A percentile compares a stretch with the other conserved stretches of the same genome.
Evolutionary conservation across 2,797 vertebrate species (phyloP).

Genomic region (Gymnoscopelus braueri): DNA sequence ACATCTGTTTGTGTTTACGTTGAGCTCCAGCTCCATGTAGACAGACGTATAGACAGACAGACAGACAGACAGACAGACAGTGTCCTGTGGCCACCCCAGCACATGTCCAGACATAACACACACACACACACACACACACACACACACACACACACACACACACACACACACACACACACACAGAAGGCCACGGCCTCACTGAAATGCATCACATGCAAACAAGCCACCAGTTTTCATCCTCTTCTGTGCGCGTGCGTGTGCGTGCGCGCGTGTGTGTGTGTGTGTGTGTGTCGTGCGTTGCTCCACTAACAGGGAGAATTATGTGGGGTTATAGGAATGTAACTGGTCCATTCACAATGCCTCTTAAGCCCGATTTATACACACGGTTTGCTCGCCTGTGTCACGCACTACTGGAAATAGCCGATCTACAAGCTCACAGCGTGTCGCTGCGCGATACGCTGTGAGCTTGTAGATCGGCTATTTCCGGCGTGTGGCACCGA

Average conservation of each 20-base stretch:
- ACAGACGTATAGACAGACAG: not conserved
- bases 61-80: not conserved
- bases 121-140: not conserved
- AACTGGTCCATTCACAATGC: slow-evolving; percentile 64
- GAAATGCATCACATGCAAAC: slow-evolving; percentile 1
- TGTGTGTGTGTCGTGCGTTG: not conserved
- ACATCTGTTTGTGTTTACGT: slow-evolving; percentile 62
- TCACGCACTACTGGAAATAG: too few species aligned
- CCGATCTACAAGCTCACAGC: too few species aligned
- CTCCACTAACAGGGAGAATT: slow-evolving; percentile 55
- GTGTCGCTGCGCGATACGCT: too few species aligned
- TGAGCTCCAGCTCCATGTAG: slow-evolving; percentile 17
- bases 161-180: not conserved
- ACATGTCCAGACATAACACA: too few species aligned
- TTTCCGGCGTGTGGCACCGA: too few species aligned
- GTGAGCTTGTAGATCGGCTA: too few species aligned
- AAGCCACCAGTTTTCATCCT: slow-evolving; percentile 35
- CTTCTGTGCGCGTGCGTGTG: too few species aligned
- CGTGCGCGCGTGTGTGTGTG: too few species aligned
- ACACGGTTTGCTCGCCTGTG: too few species aligned
- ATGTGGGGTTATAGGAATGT: slow-evolving; percentile 51
- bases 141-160: slow-evolving; percentile 15
- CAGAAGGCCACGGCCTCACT: slow-evolving; percentile 35
- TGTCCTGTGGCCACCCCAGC: not conserved
- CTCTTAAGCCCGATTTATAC: too few species aligned